Evolutionary conservation across 2,113 vertebrate genomes (phyloP), one percentile per base, ranked within the genome.

Genomic region (Danionella cerebrum): DNA sequence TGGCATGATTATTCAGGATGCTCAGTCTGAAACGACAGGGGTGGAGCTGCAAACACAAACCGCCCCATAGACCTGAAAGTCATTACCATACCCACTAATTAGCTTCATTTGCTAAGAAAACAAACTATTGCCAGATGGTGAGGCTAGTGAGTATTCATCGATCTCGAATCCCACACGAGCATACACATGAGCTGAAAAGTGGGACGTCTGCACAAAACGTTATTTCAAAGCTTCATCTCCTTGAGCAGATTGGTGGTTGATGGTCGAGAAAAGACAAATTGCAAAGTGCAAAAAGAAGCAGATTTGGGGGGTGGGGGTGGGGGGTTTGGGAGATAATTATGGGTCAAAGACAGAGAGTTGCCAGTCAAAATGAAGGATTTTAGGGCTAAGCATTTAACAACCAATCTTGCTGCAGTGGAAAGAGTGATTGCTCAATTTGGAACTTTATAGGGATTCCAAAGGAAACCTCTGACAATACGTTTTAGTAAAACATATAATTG

Each of bases 71-170:
- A 84, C 78, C 80, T 73, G 54, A 67, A 47, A 55, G 66, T 75
- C 80, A 79, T 86, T 82, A 85, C 59, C 67, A 36, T 79, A 82
- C 74, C 80, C 78, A 78, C 80, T 86, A 81, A 86, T 84, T 83
- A 85, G 77, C 76, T 82, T 86, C 59, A 85, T 87, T 87, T 82
- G 75, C 81, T 86, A 79, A 83, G 82, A 81, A 83, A 85, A 84
- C 80, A 85, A 84, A 85, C 78, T 69, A 69, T 54, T 70, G 72
- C 83, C 88, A 89, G 87, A 89, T 88, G 88, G 86, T n/a, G 25
- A 67, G 42, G 77, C 73, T 80, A 79, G 82, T 74, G 73, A 84
- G 76, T 41, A 77, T 57, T 83, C 83, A 86, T 88, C 83, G 80
- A 87, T 88, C 86, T 81, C 21, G 53, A 64, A 74, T 86, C 84